These are phyloP conservation scores for Chamaea fasciata DNA, from an alignment of 2,113 vertebrate genomes.

Conservation along the genomic window DNA sequence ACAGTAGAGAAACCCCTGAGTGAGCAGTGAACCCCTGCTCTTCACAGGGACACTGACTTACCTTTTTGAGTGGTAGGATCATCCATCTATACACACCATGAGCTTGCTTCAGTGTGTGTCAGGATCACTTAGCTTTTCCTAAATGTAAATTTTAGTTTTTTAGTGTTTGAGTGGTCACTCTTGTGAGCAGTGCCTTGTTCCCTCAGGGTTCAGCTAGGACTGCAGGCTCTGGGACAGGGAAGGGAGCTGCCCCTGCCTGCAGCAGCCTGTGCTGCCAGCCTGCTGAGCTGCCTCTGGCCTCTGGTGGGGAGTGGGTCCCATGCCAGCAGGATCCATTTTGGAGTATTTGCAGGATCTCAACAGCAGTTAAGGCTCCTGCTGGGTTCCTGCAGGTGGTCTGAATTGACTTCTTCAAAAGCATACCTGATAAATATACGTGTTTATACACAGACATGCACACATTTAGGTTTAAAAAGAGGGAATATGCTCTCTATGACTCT, in stretches of 20 bases:
- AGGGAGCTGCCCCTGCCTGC: neutral
- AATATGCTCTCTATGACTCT: neutral
- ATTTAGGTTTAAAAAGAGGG: neutral
- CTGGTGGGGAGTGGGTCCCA: fast-evolving
- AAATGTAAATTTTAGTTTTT: neutral
- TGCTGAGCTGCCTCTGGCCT: neutral
- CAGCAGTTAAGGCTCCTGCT: neutral
- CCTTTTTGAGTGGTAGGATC: neutral
- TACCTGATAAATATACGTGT: neutral
- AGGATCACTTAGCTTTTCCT: neutral
- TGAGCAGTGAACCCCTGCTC: neutral
- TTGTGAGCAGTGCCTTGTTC: neutral
- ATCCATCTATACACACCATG: neutral
- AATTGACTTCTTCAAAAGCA: neutral
- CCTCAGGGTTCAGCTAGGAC: neutral
- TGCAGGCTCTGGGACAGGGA: too few species aligned
- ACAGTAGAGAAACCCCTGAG: neutral
- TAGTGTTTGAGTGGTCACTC: neutral
- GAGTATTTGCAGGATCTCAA: neutral
- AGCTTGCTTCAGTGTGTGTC: neutral
- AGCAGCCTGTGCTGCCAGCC: neutral
- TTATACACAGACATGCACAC: fast-evolving
- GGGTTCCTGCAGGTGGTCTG: neutral
- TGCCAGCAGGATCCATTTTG: neutral
- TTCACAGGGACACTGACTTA: neutral